Evolutionary conservation across 2,113 vertebrate species (phyloP), one percentile per base, ranked within the genome.

Genomic region (Anas platyrhynchos): DNA sequence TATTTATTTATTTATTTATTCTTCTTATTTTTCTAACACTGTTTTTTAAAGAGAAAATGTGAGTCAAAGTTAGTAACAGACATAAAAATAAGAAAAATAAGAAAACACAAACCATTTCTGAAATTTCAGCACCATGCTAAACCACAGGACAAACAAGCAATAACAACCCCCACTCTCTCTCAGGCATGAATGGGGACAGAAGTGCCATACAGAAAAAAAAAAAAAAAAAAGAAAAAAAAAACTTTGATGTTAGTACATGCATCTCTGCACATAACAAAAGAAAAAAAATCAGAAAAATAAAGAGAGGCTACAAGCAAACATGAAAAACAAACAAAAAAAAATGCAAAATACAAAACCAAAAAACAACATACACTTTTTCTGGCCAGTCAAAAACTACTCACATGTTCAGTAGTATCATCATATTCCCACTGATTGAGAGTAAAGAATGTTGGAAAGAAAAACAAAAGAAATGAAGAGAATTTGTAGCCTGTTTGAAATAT

Each of bases 371-470:
- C 48, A 93, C 20, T 95, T 93, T 96, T 90, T 92, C 79, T 90
- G 79, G 86, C 58, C 94, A 95, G 43, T 87, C 55, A 91, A 69
- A 92, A 97, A 90, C 91, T 99, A 99, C 99, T 99, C 98, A 99
- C 99, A 98, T 99, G 99, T 98, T 99, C 99, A 97, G 99, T 97
- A 98, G 99, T 98, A 98, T 99, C 99, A 99, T 99, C 99, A 98
- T 98, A 99, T 98, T 99, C 99, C 99, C 99, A 99, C 99, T 99
- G 98, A 98, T 98, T 97, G 93, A 98, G 90, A 98, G 96, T 97
- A 97, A 98, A 97, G 91, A 95, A 97, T 89, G 89, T 97, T 79
- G 77, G 95, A 96, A 95, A 98, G 86, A 98, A 98, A 98, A 98
- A 98, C 84, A 97, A 98, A 98, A 98, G 83, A 93, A 98, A 97